Evolutionary conservation across 2,113 vertebrate genomes (phyloP).

Genomic region (Nothoprocta perdicaria): DNA sequence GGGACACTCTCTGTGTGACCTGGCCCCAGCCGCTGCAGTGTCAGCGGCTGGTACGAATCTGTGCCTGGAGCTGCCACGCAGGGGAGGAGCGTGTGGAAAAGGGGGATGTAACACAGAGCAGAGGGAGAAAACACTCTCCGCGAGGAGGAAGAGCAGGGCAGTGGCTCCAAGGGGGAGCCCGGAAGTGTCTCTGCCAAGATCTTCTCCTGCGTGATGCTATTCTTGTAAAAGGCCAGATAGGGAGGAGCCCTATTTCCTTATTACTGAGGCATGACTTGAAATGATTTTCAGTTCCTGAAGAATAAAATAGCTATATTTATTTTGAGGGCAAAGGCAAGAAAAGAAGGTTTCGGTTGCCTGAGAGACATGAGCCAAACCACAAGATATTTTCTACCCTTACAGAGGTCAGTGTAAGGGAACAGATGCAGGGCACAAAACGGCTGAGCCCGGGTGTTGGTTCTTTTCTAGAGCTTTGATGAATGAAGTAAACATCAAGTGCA

Average conservation of each 20-base stretch:
- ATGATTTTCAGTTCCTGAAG: not conserved
- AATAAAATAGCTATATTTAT: not conserved
- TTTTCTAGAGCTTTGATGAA: accelerated
- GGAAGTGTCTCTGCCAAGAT: no score
- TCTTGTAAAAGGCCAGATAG: accelerated
- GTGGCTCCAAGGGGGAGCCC: accelerated
- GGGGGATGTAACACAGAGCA: no score
- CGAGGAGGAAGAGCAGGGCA: accelerated
- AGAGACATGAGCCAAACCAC: not conserved
- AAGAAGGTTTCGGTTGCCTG: not conserved
- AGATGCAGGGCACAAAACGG: accelerated
- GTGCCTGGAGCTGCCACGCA: no score
- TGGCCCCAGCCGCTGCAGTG: no score
- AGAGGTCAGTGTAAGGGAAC: not conserved
- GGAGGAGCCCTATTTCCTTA: not conserved
- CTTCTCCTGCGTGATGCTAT: not conserved
- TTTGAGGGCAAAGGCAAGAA: not conserved
- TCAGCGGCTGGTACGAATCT: no score
- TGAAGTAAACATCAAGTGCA: not conserved
- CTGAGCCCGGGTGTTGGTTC: not conserved
- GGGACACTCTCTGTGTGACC: no score
- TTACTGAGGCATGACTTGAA: not conserved
- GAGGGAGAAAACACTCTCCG: not conserved
- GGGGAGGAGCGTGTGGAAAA: no score
- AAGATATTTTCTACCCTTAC: not conserved